These are phyloP conservation scores for Montipora sp. DNA, from an alignment of 64 coral and sea anemone species.

Conservation along the genomic window DNA sequence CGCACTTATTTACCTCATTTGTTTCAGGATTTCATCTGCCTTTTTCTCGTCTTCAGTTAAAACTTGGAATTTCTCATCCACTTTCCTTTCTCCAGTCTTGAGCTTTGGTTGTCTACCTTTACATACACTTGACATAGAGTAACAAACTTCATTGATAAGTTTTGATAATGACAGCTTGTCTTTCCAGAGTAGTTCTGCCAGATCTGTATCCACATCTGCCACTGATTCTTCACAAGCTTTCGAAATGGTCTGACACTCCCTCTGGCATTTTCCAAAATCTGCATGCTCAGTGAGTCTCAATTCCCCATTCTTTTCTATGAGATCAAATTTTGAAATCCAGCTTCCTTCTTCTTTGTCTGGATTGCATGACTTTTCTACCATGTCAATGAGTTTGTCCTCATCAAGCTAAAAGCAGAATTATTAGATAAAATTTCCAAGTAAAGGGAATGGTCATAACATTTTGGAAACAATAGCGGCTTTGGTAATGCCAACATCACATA, in stretches of 20 bases:
- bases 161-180: conserved; percentile 89
- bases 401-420: conserved; percentile 60
- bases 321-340: conserved; percentile 95
- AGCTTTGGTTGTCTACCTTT: conserved; percentile 66
- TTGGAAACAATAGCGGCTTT: too few species aligned
- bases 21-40: conserved; percentile 88
- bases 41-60: conserved; percentile 97
- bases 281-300: conserved; percentile 75
- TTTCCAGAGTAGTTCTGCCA: conserved; percentile 96
- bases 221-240: conserved; percentile 97
- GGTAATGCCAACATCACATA: neutral
- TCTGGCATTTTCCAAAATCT: conserved; percentile 76
- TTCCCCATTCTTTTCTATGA: conserved; percentile 66
- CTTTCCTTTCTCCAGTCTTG: conserved; percentile 72
- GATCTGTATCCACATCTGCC: conserved; percentile 89
- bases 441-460: too few species aligned
- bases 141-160: conserved; percentile 94
- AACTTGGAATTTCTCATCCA: conserved; percentile 79
- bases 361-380: conserved; percentile 94
- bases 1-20: conserved; percentile 74
- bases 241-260: conserved; percentile 95
- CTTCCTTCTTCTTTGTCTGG: conserved; percentile 96
- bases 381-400: conserved; percentile 93
- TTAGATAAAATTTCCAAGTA: neutral
- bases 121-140: conserved; percentile 83